Evolutionary conservation across 2,113 vertebrate species (phyloP).

Genomic region (Leucoraja erinaceus): DNA sequence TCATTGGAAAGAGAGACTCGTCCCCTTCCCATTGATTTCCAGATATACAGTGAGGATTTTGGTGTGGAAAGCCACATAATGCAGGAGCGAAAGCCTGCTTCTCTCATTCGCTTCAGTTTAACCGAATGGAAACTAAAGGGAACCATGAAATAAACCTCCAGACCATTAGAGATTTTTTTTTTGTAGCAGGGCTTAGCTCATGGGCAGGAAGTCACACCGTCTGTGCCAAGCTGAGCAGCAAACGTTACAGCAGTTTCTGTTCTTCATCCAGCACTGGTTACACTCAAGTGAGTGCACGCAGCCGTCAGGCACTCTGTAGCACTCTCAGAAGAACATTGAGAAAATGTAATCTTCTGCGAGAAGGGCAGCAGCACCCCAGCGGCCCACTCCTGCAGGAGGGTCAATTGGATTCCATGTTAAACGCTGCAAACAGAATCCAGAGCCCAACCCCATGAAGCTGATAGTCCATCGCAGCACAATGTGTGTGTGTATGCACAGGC

Average conservation of each 20-base stretch:
- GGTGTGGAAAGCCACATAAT: not conserved
- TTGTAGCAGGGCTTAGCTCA: not conserved
- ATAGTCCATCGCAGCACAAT: too few relatives aligned
- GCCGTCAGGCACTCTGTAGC: not conserved
- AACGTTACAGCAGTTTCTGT: not conserved
- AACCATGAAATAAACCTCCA: not conserved
- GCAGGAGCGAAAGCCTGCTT: not conserved
- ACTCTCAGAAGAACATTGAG: not conserved
- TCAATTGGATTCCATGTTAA: too few relatives aligned
- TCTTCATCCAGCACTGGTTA: not conserved
- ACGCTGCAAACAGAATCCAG: too few relatives aligned
- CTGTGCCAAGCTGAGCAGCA: not conserved
- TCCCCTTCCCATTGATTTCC: not conserved
- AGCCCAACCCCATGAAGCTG: too few relatives aligned
- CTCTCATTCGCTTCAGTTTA: not conserved
- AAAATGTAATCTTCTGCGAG: not conserved
- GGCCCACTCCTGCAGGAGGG: too few relatives aligned
- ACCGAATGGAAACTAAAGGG: not conserved
- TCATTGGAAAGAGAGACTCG: not conserved
- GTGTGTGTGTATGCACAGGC: too few relatives aligned
- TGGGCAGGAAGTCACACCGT: not conserved
- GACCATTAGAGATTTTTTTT: not conserved
- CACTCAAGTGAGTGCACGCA: not conserved
- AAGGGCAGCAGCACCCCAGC: too few relatives aligned
- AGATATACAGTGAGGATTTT: not conserved